Evolutionary conservation across 2,797 vertebrate genomes (phyloP).

Genomic region (Syngnathus rostellatus): DNA sequence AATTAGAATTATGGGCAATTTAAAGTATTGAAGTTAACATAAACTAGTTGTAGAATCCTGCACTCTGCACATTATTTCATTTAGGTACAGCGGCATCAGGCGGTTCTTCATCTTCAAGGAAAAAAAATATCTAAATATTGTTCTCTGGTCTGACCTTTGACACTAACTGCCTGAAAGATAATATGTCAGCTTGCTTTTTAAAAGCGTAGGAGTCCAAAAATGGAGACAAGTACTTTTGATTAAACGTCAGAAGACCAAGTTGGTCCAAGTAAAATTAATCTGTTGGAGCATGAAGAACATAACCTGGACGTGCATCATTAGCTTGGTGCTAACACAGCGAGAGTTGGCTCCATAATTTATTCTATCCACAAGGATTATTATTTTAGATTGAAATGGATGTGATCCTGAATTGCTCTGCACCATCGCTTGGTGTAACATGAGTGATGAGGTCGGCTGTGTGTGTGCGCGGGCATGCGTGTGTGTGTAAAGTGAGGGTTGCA

Average conservation of each 20-base stretch:
- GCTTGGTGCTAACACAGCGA: constrained; percentile 5
- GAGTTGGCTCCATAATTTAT: constrained; percentile 48
- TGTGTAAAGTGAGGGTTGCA: neutral
- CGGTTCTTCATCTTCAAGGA: neutral
- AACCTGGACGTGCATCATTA: constrained; percentile 7
- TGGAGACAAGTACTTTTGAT: constrained; percentile 6
- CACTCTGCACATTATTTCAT: neutral
- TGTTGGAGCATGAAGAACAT: constrained; percentile 8
- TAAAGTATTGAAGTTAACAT: no score
- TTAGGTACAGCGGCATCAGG: neutral
- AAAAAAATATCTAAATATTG: neutral
- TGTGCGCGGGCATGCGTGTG: neutral
- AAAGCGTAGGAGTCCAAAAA: neutral
- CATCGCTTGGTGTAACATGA: constrained; percentile 42
- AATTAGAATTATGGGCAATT: no score
- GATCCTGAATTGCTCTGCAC: constrained; percentile 54
- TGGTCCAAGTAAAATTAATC: constrained; percentile 8
- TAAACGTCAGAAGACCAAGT: neutral
- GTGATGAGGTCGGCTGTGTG: constrained; percentile 40
- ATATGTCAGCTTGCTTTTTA: neutral
- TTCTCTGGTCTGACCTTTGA: neutral
- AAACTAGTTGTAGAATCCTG: neutral
- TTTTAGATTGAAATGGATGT: constrained; percentile 62
- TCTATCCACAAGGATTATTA: constrained; percentile 53
- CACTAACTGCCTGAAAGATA: neutral